Base-by-base conservation (phyloP, 2,888 invertebrate species). In the Rotaria sp. region DNA sequence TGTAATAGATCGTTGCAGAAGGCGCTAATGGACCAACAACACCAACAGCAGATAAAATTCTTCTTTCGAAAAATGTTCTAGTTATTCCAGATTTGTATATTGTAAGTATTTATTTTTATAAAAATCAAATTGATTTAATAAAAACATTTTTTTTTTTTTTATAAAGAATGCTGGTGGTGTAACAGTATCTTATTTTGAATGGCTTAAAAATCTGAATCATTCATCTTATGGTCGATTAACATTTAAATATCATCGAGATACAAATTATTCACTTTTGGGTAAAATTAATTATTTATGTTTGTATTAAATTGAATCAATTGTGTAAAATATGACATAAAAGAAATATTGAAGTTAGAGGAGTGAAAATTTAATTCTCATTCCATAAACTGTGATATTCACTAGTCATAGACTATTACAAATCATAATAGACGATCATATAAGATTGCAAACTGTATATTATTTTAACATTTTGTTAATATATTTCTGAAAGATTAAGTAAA, bases 1-100 rank as follows among this genome's bases (percentile, higher is more conserved):
- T 80, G 2, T n/a, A 45, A 45, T 80, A 80, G 80, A 80, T 80
- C 26, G 85, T 86, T 67, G 86, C 86, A 21, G 85, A 86, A 92
- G 97, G 96, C 86, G 97, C 97, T 89, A 98, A 98, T 92, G 97
- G 97, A 3, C 97, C 97, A 13, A 95, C 95, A 1, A 98, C 97
- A 0, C 96, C 96, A 0, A 96, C 95, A 0, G 97, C 96, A 1
- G 97, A 98, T 92, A 93, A 94, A 91, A 95, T 97, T 90, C 93
- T 97, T 85, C 93, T 95, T 88, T 94, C 95, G 38, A 93, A 93
- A 88, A 96, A 96, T 90, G 94, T 96, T 88, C 93, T 98, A 50
- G 94, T 97, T 86, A 95, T 97, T 90, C 97, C 97, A 38, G 91
- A 92, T 88, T 87, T 91, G 87, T 92, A 91, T 89, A 90, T 92